Percentiles rank a stretch among this genome's conserved stretches.
Evolutionary conservation across 2,113 vertebrate species (phyloP).

Genomic region (Austrofundulus limnaeus): DNA sequence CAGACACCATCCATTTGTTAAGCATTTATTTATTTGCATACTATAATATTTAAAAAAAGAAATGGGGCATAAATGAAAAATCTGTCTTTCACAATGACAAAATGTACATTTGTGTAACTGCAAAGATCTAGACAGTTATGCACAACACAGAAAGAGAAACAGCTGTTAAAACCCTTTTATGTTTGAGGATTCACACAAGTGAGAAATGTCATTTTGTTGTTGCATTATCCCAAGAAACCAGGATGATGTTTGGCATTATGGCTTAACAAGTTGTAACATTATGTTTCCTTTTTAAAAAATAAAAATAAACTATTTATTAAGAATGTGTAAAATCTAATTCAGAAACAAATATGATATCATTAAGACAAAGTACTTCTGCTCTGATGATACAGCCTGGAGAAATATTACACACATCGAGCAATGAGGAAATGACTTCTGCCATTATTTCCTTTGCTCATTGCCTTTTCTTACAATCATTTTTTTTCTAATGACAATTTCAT

Average conservation of each 20-base stretch:
- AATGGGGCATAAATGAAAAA: conserved; percentile 7
- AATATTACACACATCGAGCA: conserved; percentile 47
- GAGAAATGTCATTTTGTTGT: conserved; percentile 25
- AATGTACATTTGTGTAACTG: conserved; percentile 23
- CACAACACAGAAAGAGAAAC: conserved; percentile 2
- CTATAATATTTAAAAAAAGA: conserved; percentile 19
- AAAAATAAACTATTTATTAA: conserved; percentile 25
- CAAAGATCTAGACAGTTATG: conserved; percentile 19
- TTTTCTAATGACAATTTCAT: conserved; percentile 64
- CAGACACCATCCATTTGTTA: too few relatives aligned
- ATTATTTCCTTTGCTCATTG: conserved; percentile 50
- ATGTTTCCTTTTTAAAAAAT: conserved; percentile 38
- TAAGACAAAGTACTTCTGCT: conserved; percentile 8
- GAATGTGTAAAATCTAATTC: conserved; percentile 53
- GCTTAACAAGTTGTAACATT: conserved; percentile 12
- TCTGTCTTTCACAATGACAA: conserved; percentile 10
- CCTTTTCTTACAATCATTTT: conserved; percentile 51
- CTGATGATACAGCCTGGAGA: conserved; percentile 56
- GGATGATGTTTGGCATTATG: conserved; percentile 11
- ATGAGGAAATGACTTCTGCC: conserved; percentile 30
- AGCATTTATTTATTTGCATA: conserved; percentile 27
- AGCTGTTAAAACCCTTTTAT: not conserved
- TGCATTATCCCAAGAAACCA: conserved; percentile 11
- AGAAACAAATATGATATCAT: conserved; percentile 47
- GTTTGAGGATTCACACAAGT: not conserved